Evolutionary conservation across 1,140 invertebrate species (phyloP).

Genomic region (Cyclargus thomasi): DNA sequence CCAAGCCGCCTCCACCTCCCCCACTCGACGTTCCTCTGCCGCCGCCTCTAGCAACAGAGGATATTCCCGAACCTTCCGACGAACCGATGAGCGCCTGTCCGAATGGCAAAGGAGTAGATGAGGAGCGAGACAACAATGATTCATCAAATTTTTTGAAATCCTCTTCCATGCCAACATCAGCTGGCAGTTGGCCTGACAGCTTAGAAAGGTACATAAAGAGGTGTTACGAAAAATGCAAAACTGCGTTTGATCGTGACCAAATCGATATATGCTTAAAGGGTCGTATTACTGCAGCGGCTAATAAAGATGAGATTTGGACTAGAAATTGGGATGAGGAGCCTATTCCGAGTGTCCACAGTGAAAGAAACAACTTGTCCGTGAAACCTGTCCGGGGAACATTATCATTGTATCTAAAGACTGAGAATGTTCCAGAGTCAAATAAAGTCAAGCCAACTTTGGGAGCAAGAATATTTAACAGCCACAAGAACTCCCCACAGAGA

Average conservation of each 20-base stretch:
- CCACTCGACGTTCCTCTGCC: constrained; percentile 62
- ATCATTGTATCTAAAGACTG: constrained; percentile 71
- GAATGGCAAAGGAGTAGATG: constrained; percentile 42
- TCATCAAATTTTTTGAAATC: constrained; percentile 51
- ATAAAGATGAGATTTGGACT: constrained; percentile 87
- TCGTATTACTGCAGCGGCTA: constrained; percentile 92
- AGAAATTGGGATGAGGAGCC: constrained; percentile 95
- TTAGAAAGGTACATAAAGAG: constrained; percentile 91
- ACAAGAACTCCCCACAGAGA: constrained; percentile 50
- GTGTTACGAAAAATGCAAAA: constrained; percentile 93
- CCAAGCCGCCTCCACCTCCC: constrained; percentile 65
- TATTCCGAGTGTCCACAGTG: constrained; percentile 88
- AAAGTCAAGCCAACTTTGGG: constrained; percentile 41
- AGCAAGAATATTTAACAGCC: constrained; percentile 35
- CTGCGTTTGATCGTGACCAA: constrained; percentile 91
- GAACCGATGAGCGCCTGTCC: constrained; percentile 33
- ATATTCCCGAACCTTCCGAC: constrained; percentile 58
- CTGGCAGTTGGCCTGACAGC: constrained; percentile 82
- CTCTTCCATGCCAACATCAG: constrained; percentile 65
- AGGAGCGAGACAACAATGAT: constrained; percentile 33
- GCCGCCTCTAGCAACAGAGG: constrained; percentile 61
- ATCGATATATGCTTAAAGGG: constrained; percentile 95
- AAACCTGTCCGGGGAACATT: constrained; percentile 74
- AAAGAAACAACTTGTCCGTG: constrained; percentile 79
- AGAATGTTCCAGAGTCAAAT: constrained; percentile 43